Evolutionary conservation across 2,888 invertebrate genomes (phyloP), one percentile per base, ranked within the genome.

Genomic region (Chaetogeoica ovagalla): DNA sequence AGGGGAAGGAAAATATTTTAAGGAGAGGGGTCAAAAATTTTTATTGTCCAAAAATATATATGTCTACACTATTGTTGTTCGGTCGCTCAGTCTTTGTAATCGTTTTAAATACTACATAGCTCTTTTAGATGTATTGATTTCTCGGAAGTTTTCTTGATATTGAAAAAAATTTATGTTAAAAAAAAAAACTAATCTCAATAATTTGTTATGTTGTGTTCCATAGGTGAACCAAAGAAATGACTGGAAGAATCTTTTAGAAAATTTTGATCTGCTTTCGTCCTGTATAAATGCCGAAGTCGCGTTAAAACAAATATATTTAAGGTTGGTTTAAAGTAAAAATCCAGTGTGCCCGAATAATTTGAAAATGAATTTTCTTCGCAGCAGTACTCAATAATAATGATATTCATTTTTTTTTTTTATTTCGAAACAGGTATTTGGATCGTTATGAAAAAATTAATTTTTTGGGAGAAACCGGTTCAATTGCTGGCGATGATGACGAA

Each of bases 391-490:
- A 55, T 62, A 23, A 77, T 65, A 73, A n/a, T 43, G 9, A 43
- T 43, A 43, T 48, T 9, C 6, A 17, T 30, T 17, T 30, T 21
- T 70, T 48, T 48, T 62, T 73, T 48, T 59, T 73, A 13, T 62
- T 81, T 74, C 86, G 30, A 30, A 86, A 48, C 86, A 90, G 90
- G 85, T 90, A 90, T 87, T 88, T 95, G 86, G 93, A 92, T 85
- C 92, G 95, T 85, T 98, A 95, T 89, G 97, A 98, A 87, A 91
- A 94, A 85, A 91, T 95, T 17, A 93, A 92, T 86, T 96, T 93
- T 84, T 90, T 95, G 43, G 96, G 96, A 7, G 93, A 97, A 85
- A 97, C 97, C 86, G 93, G 92, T 13, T 94, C 95, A 85, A 89
- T 91, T 65, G 89, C 89, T 65, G 91, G 91, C 84, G 94, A 94